Base-by-base conservation (phyloP, 2,113 vertebrate genomes). In the Opisthocomus hoazin region DNA sequence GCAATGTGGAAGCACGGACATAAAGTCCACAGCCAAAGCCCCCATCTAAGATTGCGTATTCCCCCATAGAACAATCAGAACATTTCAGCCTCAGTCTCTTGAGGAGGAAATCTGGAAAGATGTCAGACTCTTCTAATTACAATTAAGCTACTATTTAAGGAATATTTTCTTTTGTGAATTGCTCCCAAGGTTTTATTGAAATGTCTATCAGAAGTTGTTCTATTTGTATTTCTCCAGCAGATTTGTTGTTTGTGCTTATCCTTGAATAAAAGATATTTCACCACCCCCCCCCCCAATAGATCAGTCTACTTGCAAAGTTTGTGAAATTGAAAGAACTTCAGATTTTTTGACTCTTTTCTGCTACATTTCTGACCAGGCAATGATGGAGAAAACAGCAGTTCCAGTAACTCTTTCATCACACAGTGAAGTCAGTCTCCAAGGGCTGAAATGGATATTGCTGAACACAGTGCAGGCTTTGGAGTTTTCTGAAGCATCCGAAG, bases 1-100 rank as follows among this genome's bases (percentile, higher is more conserved):
- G 60, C 50, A 37, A 34, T 0, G 0, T 57, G 34, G 34, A 66
- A 86, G 41, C 68, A 24, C 0, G 2, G 61, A 15, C 20, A 6
- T 9, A 26, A 90, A 15, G 29, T 30, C 32, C 50, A 15, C n/a
- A 51, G 18, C n/a, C 27, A 36, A 60, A 86, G 9, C 7, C 43
- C 12, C 18, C 1, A 0, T 27, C 30, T 39, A 29, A 45, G 29
- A 7, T 10, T 58, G 15, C 5, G 1, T 37, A 19, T 69, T 15
- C 21, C 10, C 24, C 18, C n/a, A 11, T 2, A 2, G 6, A 18
- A 53, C 12, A 21, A 69, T n/a, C 21, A 43, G 37, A 34, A 21
- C 58, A 54, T 69, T 86, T 78, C 9, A 58, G 18, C 39, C 19
- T 78, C 27, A 13, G 9, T 16, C 46, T 45, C 51, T 74, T 0